Evolutionary conservation across 2,113 vertebrate genomes (phyloP), one percentile per base, ranked within the genome.

Genomic region (Pyrgilauda ruficollis): DNA sequence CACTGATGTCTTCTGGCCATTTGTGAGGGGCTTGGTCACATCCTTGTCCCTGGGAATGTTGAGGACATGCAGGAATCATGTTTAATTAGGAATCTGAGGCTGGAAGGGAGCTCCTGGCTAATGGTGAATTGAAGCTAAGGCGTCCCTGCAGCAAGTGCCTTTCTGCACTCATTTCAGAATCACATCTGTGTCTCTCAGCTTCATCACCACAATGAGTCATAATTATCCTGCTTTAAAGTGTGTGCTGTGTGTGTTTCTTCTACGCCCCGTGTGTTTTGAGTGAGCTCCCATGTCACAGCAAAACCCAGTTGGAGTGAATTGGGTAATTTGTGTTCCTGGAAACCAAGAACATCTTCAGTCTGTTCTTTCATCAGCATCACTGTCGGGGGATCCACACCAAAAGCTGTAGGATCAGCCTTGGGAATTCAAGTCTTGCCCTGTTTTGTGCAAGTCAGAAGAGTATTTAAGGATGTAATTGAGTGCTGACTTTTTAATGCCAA

Each of bases 241-340:
- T 7, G 19, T 7, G 19, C 77, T 28, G 59, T 58, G 70, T 41
- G 37, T 63, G 58, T 77, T 86, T 82, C 70, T 77, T 62, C 59
- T 82, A 4, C 0, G 0, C 64, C 56, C 52, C 0, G 2, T 59
- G 81, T 77, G 59, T 78, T 82, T 68, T 64, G 28, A 83, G 63
- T 31, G 66, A 86, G 61, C 39, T 83, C 61, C 53, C 20, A 2
- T 74, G 58, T 86, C 84, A 82, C 53, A 82, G 76, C 55, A 86
- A 52, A 73, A 47, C 49, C 53, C 27, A 43, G 2, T 2, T 73
- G 63, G 33, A 55, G 44, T 55, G 52, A 76, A 46, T 73, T 26
- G 33, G 70, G 20, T 68, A 67, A 81, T 93, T 67, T 58, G 94
- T 52, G 52, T 87, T 95, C 53, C 68, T 72, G 64, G 68, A 80